Percentiles rank a stretch among this genome's conserved stretches.
These are phyloP conservation scores for Agrochola lychnidis DNA, from an alignment of 2,888 invertebrate species.

Conservation along the genomic window DNA sequence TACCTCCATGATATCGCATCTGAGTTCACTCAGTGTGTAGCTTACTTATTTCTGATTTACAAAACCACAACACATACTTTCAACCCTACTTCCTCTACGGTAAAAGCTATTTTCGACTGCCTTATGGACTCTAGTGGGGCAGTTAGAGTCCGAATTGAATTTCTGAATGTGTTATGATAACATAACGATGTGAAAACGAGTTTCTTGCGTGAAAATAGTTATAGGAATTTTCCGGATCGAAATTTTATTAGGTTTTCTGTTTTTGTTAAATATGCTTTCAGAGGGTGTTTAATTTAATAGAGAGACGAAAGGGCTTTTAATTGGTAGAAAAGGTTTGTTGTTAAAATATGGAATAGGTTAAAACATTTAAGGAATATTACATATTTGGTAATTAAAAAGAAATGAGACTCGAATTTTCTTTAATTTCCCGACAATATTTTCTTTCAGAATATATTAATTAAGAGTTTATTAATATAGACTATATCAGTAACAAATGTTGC, in stretches of 20 bases:
- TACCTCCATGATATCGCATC: slow-evolving; percentile 83
- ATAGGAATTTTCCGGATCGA: slow-evolving; percentile 41
- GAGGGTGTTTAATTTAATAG: slow-evolving; percentile 1
- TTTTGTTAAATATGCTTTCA: slow-evolving; percentile 28
- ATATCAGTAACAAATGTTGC: too few species aligned
- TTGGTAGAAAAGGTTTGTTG: neutral
- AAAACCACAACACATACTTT: slow-evolving; percentile 53
- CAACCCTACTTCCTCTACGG: slow-evolving; percentile 51
- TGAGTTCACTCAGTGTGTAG: slow-evolving; percentile 78
- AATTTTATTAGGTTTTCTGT: slow-evolving; percentile 44
- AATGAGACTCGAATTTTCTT: neutral
- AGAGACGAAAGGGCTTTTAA: neutral
- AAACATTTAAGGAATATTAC: neutral
- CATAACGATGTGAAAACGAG: slow-evolving; percentile 79
- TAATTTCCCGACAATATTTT: too few species aligned
- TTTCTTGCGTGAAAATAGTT: slow-evolving; percentile 76
- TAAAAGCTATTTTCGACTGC: slow-evolving; percentile 61
- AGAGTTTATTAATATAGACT: too few species aligned
- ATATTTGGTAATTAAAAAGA: neutral
- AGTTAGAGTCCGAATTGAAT: slow-evolving; percentile 80
- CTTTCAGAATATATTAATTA: too few species aligned
- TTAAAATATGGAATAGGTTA: neutral
- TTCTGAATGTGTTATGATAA: slow-evolving; percentile 75
- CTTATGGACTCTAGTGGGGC: slow-evolving; percentile 27
- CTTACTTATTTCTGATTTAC: slow-evolving; percentile 77